Evolutionary conservation across 2,797 vertebrate species (phyloP).

Genomic region (Halcyon smyrnensis): DNA sequence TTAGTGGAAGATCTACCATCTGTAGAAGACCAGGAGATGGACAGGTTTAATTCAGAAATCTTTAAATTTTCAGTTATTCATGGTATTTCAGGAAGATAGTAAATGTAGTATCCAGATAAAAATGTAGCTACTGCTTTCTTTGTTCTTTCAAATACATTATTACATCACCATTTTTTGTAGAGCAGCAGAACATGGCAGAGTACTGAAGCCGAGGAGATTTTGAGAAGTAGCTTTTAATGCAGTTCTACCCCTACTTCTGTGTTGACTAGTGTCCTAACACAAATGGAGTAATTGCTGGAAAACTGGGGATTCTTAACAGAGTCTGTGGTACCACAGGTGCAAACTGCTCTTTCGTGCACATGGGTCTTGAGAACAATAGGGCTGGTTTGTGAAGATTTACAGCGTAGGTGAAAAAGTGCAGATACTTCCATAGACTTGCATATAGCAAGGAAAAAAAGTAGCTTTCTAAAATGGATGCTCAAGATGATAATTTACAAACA

Average conservation of each 20-base stretch:
- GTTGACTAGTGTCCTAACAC: neutral
- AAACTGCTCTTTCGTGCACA: neutral
- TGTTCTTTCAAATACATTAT: neutral
- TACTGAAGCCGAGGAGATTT: neutral
- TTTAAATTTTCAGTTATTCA: conserved; percentile 6
- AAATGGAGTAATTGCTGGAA: neutral
- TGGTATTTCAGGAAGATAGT: neutral
- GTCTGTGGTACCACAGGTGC: neutral
- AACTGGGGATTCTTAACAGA: neutral
- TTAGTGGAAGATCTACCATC: neutral
- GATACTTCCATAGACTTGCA: neutral
- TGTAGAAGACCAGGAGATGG: neutral
- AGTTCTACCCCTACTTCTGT: neutral
- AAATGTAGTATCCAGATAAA: neutral
- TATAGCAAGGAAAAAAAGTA: neutral
- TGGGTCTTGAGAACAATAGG: neutral
- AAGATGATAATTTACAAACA: neutral
- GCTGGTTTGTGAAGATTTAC: neutral
- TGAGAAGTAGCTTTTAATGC: neutral
- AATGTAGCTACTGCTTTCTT: neutral
- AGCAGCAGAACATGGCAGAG: neutral
- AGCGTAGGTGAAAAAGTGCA: neutral
- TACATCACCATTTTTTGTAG: neutral
- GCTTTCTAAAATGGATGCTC: neutral
- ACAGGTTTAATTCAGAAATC: conserved; percentile 16